Evolutionary conservation across 2,113 vertebrate genomes (phyloP), one percentile per base, ranked within the genome.

Genomic region (Nothobranchius furzeri): DNA sequence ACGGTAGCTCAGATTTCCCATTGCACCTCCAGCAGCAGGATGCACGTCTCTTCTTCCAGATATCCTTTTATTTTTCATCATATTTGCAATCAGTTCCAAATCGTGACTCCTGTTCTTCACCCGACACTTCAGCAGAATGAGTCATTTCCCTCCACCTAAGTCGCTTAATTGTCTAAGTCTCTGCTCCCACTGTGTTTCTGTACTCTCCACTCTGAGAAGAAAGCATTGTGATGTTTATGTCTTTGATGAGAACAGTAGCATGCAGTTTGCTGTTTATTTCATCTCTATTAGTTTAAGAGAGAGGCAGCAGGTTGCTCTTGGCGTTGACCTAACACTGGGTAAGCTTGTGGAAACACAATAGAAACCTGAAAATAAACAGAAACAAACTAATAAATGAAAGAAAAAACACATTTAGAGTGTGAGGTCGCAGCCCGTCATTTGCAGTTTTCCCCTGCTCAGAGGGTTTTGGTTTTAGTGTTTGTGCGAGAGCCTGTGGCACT

Each of bases 391-490:
- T 8, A 10, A 30, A 30, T 3, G 1, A 30, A 30, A 30, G 30
- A 30, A 8, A n/a, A 9, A 47, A 36, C 10, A 69, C 8, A 42
- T 7, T 11, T 6, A 63, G 13, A 7, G 12, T 4, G 35, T 37
- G 8, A 42, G 1, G 42, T 45, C 12, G 42, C 10, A 49, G 61
- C 58, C 17, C 35, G 51, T 50, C 46, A 17, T n/a, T 20, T 54
- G 46, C 42, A 24, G 45, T 69, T 57, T 53, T 52, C 75, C 20
- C 70, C 54, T 75, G 35, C 48, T 59, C 24, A 55, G 4, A 59
- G 45, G 73, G 47, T 24, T 15, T 77, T 60, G 20, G 52, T 66
- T 54, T 7, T 43, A 20, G 12, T 52, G 15, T 73, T 57, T 52
- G 15, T 35, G n/a, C 12, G 46, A 49, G 53, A 0, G 20, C 0